Evolutionary conservation across 2,888 invertebrate species (phyloP), one percentile per base, ranked within the genome.

Genomic region (Harpagoxenus sublaevis): DNA sequence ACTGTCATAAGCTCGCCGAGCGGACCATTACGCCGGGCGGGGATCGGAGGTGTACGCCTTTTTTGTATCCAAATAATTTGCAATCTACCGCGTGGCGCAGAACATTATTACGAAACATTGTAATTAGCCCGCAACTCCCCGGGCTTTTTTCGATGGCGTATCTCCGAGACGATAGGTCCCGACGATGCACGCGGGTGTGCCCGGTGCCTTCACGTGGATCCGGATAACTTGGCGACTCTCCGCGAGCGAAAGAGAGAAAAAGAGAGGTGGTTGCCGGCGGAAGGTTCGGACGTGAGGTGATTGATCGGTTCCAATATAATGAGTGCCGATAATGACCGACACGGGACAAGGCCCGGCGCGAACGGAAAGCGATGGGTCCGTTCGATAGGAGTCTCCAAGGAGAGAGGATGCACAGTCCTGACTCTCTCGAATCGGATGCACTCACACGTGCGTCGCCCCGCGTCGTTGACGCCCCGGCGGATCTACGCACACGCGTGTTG

Each of bases 291-390:
- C 90, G 89, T 88, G 87, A 86, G 90, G 93, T 94, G 94, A 94
- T 94, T 94, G 94, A 94, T 94, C 94, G 94, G 92, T 92, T 93
- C 92, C 92, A 92, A 94, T 94, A 94, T 94, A 94, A 94, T 94
- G 94, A 94, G 94, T 93, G 89, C 93, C 94, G 94, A 94, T 94
- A 94, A 94, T 94, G 94, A 94, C 94, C 94, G 93, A 93, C 94
- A 92, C 92, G 90, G 92, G 92, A 93, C 94, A 94, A 93, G 94
- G 90, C 89, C 87, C 87, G 90, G 92, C 89, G 90, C 92, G 91
- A 92, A 93, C 92, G 91, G 91, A 93, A 93, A 93, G 90, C 92
- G 93, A 93, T 94, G 92, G 92, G 92, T 91, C 89, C 88, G 87
- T 79, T 90, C 91, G 93, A 94, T 94, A 92, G 90, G 88, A 86